Conservation (phyloP, 2,888 invertebrate genomes). For the Reticulitermes lucifugus region DNA sequence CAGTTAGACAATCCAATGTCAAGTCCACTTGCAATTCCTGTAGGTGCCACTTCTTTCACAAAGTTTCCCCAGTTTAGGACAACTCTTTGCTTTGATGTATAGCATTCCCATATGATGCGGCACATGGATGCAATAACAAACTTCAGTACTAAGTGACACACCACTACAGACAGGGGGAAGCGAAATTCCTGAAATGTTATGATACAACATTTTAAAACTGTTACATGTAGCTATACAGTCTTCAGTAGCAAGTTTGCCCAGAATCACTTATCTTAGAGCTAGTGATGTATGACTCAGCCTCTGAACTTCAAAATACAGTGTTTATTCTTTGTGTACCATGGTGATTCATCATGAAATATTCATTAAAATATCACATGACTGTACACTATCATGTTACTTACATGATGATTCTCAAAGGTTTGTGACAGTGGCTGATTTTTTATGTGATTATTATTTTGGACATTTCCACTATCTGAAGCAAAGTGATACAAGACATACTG, state of each 20-base stretch:
- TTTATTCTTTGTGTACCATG: not conserved
- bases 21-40: slow-evolving; percentile 93
- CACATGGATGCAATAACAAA: slow-evolving; percentile 82
- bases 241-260: too few species aligned
- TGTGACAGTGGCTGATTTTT: too few species aligned
- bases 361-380: not conserved
- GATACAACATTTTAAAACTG: too few species aligned
- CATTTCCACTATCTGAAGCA: too few species aligned
- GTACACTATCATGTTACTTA: too few species aligned
- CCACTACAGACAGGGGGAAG: slow-evolving; percentile 90
- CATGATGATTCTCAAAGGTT: too few species aligned
- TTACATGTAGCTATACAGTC: too few species aligned
- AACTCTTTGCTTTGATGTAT: slow-evolving; percentile 74
- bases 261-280: too few species aligned
- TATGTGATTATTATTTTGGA: too few species aligned
- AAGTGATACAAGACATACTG: too few species aligned
- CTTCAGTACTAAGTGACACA: slow-evolving; percentile 91
- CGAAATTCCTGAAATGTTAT: slow-evolving; percentile 78
- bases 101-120: slow-evolving; percentile 69
- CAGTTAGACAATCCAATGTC: slow-evolving; percentile 99
- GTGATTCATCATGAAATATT: not conserved
- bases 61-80: slow-evolving; percentile 81
- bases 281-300: not conserved
- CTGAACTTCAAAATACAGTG: slow-evolving; percentile 49
- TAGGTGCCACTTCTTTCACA: slow-evolving; percentile 81